Conservation (phyloP, 2,113 vertebrate species). For the Tragelaphus buxtoni region DNA sequence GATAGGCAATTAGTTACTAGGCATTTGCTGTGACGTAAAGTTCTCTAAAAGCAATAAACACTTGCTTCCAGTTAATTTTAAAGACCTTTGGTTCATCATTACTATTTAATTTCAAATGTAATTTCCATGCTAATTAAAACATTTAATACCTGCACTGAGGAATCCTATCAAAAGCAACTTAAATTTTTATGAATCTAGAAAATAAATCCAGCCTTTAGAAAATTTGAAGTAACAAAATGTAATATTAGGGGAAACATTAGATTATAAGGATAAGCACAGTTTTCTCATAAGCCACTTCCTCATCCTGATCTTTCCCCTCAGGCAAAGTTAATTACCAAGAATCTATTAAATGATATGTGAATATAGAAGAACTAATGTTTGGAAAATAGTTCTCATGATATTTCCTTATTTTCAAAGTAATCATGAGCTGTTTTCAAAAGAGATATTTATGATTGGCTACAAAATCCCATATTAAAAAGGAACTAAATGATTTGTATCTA, state of each 20-base stretch:
- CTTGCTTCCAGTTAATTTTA: slow-evolving; percentile 72
- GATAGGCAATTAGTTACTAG: slow-evolving; percentile 60
- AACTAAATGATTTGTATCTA: not conserved
- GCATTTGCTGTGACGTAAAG: slow-evolving; percentile 59
- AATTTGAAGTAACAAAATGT: not conserved
- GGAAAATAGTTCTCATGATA: not conserved
- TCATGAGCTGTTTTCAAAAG: not conserved
- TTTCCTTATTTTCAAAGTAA: not conserved
- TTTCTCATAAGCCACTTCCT: not conserved
- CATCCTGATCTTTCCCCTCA: not conserved
- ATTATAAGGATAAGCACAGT: not conserved
- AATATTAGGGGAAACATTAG: not conserved
- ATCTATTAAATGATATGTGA: not conserved
- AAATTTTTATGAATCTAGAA: slow-evolving; percentile 52
- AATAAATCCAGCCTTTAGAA: slow-evolving; percentile 45
- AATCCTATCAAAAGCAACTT: slow-evolving; percentile 53
- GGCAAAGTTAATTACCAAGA: slow-evolving; percentile 14
- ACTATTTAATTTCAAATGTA: slow-evolving; percentile 70
- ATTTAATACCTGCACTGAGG: slow-evolving; percentile 57
- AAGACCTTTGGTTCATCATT: slow-evolving; percentile 67
- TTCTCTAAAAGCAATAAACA: slow-evolving; percentile 67
- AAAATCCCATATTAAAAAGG: not conserved
- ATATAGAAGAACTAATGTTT: not conserved
- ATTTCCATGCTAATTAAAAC: slow-evolving; percentile 73
- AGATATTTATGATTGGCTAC: not conserved